These are phyloP conservation scores for Lutjanus erythropterus DNA, from an alignment of 2,113 vertebrate genomes.

Conservation along the genomic window DNA sequence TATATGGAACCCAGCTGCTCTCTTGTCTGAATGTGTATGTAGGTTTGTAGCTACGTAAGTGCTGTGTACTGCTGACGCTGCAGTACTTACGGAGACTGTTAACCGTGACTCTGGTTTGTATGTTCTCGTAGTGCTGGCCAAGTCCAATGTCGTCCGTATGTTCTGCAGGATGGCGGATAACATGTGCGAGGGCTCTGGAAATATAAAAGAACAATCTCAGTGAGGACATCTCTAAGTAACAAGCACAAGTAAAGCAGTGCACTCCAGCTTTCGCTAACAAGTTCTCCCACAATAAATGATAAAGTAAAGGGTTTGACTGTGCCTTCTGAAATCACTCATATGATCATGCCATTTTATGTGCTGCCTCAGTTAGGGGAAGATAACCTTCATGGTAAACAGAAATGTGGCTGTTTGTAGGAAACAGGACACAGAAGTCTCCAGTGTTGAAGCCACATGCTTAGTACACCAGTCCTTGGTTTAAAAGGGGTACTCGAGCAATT, in stretches of 20 bases:
- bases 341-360: no score
- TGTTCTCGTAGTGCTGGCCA: conserved; percentile 93
- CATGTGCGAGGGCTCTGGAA: conserved; percentile 95
- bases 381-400: not conserved
- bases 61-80: conserved; percentile 2
- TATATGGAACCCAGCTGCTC: not conserved
- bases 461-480: not conserved
- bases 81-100: conserved; percentile 94
- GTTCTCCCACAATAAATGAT: not conserved
- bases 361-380: not conserved
- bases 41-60: not conserved
- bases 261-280: not conserved
- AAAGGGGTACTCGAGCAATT: not conserved
- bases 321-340: not conserved
- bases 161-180: conserved; percentile 93
- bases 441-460: not conserved
- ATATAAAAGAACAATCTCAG: conserved; percentile 59
- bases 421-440: not conserved
- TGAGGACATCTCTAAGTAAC: not conserved
- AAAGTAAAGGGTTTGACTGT: not conserved
- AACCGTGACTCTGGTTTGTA: conserved; percentile 88
- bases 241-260: not conserved
- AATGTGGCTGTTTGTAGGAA: not conserved
- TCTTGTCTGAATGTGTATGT: not conserved
- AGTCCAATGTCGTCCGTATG: conserved; percentile 91